These are phyloP conservation scores for Amblyornis subalaris DNA, from an alignment of 2,113 vertebrate species.

Conservation along the genomic window DNA sequence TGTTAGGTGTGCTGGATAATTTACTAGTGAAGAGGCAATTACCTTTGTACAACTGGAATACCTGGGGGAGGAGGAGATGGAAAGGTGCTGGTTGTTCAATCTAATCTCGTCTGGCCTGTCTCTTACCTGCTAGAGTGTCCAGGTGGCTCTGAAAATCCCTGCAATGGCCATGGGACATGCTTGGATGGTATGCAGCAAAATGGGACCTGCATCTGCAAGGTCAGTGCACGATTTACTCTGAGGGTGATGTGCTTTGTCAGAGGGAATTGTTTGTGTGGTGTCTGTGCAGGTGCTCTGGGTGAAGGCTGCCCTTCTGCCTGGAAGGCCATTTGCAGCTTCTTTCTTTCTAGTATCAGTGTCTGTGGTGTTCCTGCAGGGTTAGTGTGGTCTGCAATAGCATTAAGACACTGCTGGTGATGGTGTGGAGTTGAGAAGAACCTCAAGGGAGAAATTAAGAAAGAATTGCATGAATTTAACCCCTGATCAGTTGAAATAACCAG, in stretches of 20 bases:
- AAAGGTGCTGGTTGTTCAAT: not conserved
- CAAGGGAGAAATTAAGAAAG: not conserved
- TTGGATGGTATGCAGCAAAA: slow-evolving; percentile 81
- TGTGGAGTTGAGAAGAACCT: not conserved
- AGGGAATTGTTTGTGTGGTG: not conserved
- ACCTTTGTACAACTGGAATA: not conserved
- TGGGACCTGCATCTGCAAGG: slow-evolving; percentile 89
- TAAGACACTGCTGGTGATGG: not conserved
- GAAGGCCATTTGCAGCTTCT: not conserved
- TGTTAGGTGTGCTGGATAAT: not conserved
- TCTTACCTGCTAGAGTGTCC: slow-evolving; percentile 82
- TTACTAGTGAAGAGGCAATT: not conserved
- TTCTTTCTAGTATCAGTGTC: not conserved
- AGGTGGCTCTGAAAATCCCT: slow-evolving; percentile 76
- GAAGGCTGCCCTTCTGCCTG: not conserved
- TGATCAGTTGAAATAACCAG: not conserved
- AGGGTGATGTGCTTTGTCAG: not conserved
- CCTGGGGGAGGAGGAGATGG: not conserved
- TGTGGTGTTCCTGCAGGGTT: not conserved
- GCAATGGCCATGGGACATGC: slow-evolving; percentile 83
- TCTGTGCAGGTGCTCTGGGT: not conserved
- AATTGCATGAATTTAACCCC: not conserved
- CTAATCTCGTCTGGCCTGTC: not conserved
- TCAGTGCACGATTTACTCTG: slow-evolving; percentile 40
- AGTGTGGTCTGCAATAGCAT: not conserved